Evolutionary conservation across 1,140 invertebrate genomes (phyloP), one percentile per base, ranked within the genome.

Genomic region (Macrocentrus cingulum): DNA sequence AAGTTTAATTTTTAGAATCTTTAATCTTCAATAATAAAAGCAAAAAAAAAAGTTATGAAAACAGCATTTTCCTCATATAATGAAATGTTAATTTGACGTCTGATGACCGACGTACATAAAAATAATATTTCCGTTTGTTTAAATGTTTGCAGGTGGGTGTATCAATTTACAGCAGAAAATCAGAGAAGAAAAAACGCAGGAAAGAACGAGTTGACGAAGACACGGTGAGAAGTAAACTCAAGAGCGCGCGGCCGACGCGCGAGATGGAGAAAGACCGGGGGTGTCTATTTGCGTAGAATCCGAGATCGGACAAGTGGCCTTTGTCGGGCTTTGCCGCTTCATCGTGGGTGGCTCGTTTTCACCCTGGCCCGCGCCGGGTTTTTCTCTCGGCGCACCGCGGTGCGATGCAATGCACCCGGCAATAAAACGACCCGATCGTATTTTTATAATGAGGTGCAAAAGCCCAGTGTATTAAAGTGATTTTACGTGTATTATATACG

Each of bases 261-360:
- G 50, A 37, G n/a, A 59, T 19, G 16, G 15, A 53, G 15, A 59
- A 32, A 36, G 51, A 53, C 36, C 48, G 62, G 58, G 62, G 62
- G 62, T 63, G 65, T 69, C 65, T 72, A 70, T 72, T 72, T 72
- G 65, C 68, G 63, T 72, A 72, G 67, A 72, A 51, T 68, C 66
- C 58, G 62, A 72, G 68, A 72, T 70, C 67, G 64, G 67, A 63
- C 68, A 66, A 69, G 70, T 67, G 66, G 65, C 63, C 67, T 72
- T 72, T 71, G 67, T 71, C 66, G 65, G 68, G 63, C 60, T 63
- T 52, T 44, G 53, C 61, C 67, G 65, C 56, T 60, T n/a, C 70
- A 48, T 62, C 67, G 65, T 71, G 69, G 67, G 66, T 70, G 69
- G 67, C 62, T 63, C 25, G 32, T 60, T 56, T 59, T 49, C 61